These are phyloP conservation scores for Pyxicephalus adspersus DNA, from an alignment of 2,113 vertebrate genomes.

Conservation along the genomic window DNA sequence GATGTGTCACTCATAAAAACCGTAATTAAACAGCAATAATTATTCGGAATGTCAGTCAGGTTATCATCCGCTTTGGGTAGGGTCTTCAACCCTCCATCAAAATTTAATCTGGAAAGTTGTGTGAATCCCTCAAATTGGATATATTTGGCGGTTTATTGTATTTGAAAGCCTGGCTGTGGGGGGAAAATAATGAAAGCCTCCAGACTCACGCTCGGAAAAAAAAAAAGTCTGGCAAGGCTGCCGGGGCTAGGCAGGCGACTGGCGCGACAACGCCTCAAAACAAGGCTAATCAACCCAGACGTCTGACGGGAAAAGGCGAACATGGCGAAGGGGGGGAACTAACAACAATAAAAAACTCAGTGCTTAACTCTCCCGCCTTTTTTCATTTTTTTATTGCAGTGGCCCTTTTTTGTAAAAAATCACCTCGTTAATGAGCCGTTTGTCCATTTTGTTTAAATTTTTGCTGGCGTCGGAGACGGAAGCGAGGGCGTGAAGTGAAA, in stretches of 20 bases:
- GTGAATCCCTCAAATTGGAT: slow-evolving; percentile 46
- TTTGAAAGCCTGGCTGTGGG: slow-evolving; percentile 43
- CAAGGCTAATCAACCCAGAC: not conserved
- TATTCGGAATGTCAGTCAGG: slow-evolving; percentile 53
- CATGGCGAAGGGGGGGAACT: no score
- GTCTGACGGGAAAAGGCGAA: not conserved
- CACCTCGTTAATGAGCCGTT: no score
- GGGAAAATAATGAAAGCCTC: not conserved
- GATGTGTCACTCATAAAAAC: slow-evolving; percentile 54
- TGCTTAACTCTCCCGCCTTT: no score
- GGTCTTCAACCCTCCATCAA: slow-evolving; percentile 55
- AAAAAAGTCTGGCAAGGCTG: not conserved
- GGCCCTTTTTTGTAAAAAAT: no score
- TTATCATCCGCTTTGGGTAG: slow-evolving; percentile 53
- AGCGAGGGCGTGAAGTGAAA: no score
- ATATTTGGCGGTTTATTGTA: slow-evolving; percentile 51
- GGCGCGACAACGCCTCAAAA: not conserved
- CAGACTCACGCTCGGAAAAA: not conserved
- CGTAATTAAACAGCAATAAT: slow-evolving; percentile 55
- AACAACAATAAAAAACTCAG: no score
- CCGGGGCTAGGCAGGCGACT: not conserved
- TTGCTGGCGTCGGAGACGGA: no score
- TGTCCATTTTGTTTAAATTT: no score
- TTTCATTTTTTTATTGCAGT: no score
- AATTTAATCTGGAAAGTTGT: slow-evolving; percentile 51